These are phyloP conservation scores for Platalea minor DNA, from an alignment of 2,797 vertebrate genomes.

Conservation along the genomic window DNA sequence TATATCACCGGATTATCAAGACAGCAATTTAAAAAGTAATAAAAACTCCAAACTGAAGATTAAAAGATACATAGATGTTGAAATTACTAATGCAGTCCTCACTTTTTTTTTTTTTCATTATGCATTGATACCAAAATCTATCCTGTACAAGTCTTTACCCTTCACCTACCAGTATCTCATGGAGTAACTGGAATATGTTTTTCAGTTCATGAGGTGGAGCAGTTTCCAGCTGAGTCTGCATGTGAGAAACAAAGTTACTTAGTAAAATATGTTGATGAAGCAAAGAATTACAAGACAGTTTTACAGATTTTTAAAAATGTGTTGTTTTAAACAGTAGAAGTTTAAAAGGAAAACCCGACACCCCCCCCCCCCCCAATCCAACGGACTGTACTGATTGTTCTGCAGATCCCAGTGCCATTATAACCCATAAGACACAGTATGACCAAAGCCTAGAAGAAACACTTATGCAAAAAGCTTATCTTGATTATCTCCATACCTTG, in stretches of 20 bases:
- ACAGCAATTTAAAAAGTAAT: not conserved
- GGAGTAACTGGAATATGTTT: constrained; percentile 94
- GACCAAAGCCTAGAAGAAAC: not conserved
- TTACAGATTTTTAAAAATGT: not conserved
- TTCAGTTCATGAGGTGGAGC: constrained; percentile 97
- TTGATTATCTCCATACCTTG: constrained; percentile 79
- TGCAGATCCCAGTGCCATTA: not conserved
- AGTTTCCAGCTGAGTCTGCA: constrained; percentile 91
- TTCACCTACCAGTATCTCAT: constrained; percentile 90
- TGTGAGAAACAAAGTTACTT: not conserved
- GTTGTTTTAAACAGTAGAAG: not conserved
- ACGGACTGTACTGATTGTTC: not conserved
- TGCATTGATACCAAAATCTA: not conserved
- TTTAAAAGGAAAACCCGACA: not conserved
- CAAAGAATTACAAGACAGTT: not conserved
- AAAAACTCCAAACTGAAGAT: not conserved
- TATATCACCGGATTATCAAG: not conserved
- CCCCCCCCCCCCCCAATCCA: not conserved
- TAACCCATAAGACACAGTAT: not conserved
- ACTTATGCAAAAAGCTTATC: not conserved
- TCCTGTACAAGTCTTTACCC: not conserved
- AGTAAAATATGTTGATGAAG: not conserved
- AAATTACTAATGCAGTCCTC: not conserved
- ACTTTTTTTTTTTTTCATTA: not conserved
- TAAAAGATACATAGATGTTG: accelerated